Base-by-base conservation (phyloP, 2,888 invertebrate genomes). In the Beris chalybata region DNA sequence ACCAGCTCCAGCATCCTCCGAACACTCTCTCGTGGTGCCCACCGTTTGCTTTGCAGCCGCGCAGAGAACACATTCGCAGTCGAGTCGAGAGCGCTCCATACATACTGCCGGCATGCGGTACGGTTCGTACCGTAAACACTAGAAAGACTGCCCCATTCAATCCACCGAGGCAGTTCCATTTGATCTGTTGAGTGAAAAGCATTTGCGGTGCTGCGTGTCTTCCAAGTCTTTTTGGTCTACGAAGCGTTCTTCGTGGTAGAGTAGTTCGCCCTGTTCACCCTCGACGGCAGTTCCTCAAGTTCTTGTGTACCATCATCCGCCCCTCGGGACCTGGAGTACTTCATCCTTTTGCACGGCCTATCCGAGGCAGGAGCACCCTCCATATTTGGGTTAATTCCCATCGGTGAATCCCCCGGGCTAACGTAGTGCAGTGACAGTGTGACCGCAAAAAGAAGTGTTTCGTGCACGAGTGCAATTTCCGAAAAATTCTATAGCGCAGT, bases 171-270 rank as follows among this genome's bases (percentile, higher is more conserved):
- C 67, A 67, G 67, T 67, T 59, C 61, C 55, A 59, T 55, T 65
- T 58, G 56, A 59, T 65, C 67, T 59, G 43, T 52, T 64, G 67
- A 56, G 57, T 64, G 67, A 56, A 38, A 38, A 61, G 61, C 50
- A 61, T 50, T 43, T 52, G 61, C 61, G 61, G 48, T 52, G 50
- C 61, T 48, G 29, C 15, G 12, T 58, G 48, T 30, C 48, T 13
- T 53, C 12, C 55, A 52, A 38, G 32, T 9, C 12, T n/a, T 30
- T 13, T 30, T 31, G 13, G 43, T 11, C 48, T 11, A 59, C 22
- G 48, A 31, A 47, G 31, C 48, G 15, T 15, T 57, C 22, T 15
- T 45, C 45, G 43, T 44, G 13, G 30, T 12, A n/a, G 5, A 59
- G 29, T 32, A 22, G 15, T 59, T 59, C 30, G 31, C n/a, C 4